These are phyloP conservation scores for Oxycera nigricornis DNA, from an alignment of 2,888 invertebrate genomes.

Conservation along the genomic window DNA sequence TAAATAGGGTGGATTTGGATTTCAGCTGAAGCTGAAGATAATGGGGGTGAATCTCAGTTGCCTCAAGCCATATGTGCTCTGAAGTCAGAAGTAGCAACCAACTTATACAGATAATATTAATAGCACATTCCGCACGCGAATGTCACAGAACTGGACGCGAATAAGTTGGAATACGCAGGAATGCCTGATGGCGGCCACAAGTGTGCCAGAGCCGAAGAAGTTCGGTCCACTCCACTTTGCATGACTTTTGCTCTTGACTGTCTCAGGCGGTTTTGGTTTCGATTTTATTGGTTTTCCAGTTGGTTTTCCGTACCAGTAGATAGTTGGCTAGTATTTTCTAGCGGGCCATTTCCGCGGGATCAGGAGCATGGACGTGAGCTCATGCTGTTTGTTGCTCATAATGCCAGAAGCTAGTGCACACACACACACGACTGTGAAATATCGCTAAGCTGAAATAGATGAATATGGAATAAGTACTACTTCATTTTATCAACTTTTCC, in stretches of 20 bases:
- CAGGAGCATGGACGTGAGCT: constrained; percentile 4
- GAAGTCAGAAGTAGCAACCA: background rate
- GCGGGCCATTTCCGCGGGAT: background rate
- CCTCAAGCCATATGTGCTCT: constrained; percentile 20
- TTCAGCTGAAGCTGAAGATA: too few relatives aligned
- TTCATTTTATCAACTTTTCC: constrained; percentile 37
- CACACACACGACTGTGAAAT: background rate
- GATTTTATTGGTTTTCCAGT: constrained; percentile 9
- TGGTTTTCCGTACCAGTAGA: background rate
- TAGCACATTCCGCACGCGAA: constrained; percentile 21
- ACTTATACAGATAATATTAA: background rate
- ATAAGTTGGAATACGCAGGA: background rate
- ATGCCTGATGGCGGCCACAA: background rate
- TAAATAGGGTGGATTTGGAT: too few relatives aligned
- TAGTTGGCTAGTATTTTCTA: background rate
- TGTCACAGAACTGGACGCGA: constrained; percentile 9
- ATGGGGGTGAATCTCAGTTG: constrained; percentile 14
- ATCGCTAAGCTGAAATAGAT: background rate
- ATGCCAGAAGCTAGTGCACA: background rate
- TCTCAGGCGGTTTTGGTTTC: background rate
- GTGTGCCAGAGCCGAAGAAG: background rate
- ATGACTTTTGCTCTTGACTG: constrained; percentile 1
- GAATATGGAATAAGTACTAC: background rate
- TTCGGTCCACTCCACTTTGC: constrained; percentile 5
- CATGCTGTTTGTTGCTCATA: constrained; percentile 2